Evolutionary conservation across 2,113 vertebrate genomes (phyloP).

Genomic region (Dryoscopus gambensis): DNA sequence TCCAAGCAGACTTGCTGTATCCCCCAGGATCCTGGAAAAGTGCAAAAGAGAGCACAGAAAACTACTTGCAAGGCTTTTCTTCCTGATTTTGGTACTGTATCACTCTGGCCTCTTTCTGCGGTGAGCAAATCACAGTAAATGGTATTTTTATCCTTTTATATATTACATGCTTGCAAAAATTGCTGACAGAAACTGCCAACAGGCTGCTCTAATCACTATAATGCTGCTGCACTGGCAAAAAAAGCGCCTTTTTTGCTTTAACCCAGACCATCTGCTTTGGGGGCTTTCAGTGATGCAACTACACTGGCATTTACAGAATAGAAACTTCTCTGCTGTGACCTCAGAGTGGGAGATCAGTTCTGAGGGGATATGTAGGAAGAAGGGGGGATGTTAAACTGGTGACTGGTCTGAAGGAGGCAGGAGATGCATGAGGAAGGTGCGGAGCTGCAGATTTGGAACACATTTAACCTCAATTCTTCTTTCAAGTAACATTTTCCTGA

Average conservation of each 20-base stretch:
- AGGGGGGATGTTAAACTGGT: neutral
- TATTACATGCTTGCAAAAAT: neutral
- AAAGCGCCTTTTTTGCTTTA: neutral
- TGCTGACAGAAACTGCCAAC: conserved; percentile 1
- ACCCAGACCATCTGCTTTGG: neutral
- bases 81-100: neutral
- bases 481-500: neutral
- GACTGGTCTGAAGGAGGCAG: neutral
- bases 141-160: neutral
- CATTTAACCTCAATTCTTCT: neutral
- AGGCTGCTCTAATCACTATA: neutral
- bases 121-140: neutral
- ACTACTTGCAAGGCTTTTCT: neutral
- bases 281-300: neutral
- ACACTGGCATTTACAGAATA: neutral
- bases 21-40: neutral
- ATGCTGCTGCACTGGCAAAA: neutral
- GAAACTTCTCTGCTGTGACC: neutral
- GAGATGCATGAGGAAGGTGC: neutral
- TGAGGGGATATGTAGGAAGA: neutral
- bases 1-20: neutral
- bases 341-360: neutral
- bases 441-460: neutral
- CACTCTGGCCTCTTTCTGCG: neutral
- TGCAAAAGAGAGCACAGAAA: neutral